A percentile compares a stretch with the other conserved stretches of the same genome.
These are phyloP conservation scores for Volucella inflata DNA, from an alignment of 2,888 invertebrate species.

Conservation along the genomic window DNA sequence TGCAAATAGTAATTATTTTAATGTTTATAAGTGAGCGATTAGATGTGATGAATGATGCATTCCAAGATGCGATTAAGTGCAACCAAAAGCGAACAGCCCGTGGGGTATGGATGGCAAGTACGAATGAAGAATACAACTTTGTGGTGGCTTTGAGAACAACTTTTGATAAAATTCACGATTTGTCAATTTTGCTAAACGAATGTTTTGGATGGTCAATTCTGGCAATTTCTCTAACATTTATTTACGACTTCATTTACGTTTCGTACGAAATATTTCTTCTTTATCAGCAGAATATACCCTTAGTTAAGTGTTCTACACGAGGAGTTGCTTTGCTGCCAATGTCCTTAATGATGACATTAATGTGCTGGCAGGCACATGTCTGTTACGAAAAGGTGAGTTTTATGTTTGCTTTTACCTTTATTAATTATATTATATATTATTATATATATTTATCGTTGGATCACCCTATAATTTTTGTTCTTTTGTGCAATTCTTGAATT, in stretches of 20 bases:
- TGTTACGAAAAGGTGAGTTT: conserved; percentile 56
- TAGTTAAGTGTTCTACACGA: background rate
- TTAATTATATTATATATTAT: conserved; percentile 77
- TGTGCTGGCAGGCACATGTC: conserved; percentile 54
- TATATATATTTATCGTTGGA: too few species aligned
- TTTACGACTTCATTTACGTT: conserved; percentile 80
- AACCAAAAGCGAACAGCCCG: conserved; percentile 13
- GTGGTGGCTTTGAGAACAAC: conserved; percentile 78
- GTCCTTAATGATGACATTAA: conserved; percentile 16
- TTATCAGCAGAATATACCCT: background rate
- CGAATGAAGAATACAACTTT: conserved; percentile 33
- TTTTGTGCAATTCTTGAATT: too few species aligned
- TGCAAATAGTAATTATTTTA: conserved; percentile 57
- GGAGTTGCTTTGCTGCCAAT: background rate
- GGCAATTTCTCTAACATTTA: conserved; percentile 78
- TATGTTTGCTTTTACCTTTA: conserved; percentile 75
- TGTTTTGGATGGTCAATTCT: conserved; percentile 82
- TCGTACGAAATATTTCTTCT: conserved; percentile 79
- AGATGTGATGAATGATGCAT: conserved; percentile 25
- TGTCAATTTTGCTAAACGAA: conserved; percentile 78
- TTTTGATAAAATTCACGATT: conserved; percentile 79
- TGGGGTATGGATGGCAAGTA: conserved; percentile 38
- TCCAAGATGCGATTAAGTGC: conserved; percentile 35
- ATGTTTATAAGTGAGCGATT: conserved; percentile 49
- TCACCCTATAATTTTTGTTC: too few species aligned